Evolutionary conservation across 2,113 vertebrate species (phyloP).

Genomic region (Podilymbus podiceps): DNA sequence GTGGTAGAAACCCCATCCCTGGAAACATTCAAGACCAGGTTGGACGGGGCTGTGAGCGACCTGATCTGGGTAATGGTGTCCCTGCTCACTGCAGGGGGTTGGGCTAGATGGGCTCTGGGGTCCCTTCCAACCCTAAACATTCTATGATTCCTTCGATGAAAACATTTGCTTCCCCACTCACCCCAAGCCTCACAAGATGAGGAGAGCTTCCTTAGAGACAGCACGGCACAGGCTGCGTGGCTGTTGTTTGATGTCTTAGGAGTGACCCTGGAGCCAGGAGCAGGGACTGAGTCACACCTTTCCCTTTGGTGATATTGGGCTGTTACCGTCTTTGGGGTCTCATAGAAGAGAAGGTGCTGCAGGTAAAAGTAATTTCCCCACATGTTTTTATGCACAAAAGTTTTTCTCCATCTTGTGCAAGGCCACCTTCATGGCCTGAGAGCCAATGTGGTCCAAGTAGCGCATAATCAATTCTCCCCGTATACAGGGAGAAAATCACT

Average conservation of each 20-base stretch:
- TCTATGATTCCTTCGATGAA: too few species aligned
- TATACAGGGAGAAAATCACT: background rate
- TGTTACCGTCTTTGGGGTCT: background rate
- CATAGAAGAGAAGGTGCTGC: background rate
- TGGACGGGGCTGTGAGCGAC: too few species aligned
- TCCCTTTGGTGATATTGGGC: too few species aligned
- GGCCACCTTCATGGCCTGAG: accelerated
- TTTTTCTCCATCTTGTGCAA: background rate
- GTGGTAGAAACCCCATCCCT: too few species aligned
- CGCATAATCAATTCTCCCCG: too few species aligned
- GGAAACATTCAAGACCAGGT: too few species aligned
- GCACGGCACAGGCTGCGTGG: background rate
- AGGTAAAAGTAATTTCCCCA: background rate
- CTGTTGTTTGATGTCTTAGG: background rate
- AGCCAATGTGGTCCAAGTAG: too few species aligned
- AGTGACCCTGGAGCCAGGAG: background rate
- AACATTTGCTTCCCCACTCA: background rate
- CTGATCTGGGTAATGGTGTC: too few species aligned
- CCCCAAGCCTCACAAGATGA: background rate
- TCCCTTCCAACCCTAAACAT: too few species aligned
- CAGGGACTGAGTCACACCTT: background rate
- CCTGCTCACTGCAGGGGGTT: too few species aligned
- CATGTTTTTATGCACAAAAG: accelerated
- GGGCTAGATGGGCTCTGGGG: too few species aligned
- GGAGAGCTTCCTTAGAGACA: background rate